These are phyloP conservation scores for Coecobrya sp. DNA, from an alignment of 2,888 invertebrate genomes.

Conservation along the genomic window DNA sequence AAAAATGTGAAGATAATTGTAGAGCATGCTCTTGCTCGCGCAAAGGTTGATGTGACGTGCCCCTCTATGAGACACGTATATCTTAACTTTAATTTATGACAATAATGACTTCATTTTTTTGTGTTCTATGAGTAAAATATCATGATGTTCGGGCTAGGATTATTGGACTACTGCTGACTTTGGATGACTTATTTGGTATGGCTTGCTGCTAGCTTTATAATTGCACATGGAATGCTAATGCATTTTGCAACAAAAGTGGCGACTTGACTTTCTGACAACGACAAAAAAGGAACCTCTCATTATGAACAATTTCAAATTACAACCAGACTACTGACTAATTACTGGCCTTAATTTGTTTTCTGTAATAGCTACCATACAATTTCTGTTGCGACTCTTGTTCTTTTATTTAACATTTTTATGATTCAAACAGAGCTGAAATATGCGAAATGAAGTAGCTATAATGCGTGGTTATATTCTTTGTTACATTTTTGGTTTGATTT, in stretches of 20 bases:
- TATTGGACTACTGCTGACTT: slow-evolving; percentile 68
- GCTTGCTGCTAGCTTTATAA: neutral
- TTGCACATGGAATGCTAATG: neutral
- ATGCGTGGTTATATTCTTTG: slow-evolving; percentile 15
- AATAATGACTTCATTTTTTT: slow-evolving; percentile 70
- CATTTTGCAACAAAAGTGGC: slow-evolving; percentile 37
- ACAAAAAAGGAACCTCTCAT: slow-evolving; percentile 51
- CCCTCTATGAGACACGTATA: neutral
- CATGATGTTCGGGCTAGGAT: slow-evolving; percentile 63
- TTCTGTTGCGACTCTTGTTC: neutral
- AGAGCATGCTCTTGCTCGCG: neutral
- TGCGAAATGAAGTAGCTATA: slow-evolving; percentile 21
- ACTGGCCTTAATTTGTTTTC: slow-evolving; percentile 25
- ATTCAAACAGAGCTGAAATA: neutral
- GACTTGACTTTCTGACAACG: neutral
- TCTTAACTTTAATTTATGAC: slow-evolving; percentile 56
- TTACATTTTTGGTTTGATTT: neutral
- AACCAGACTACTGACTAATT: slow-evolving; percentile 55
- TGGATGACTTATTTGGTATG: slow-evolving; percentile 41
- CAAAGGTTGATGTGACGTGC: neutral
- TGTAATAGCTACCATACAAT: neutral
- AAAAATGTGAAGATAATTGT: neutral
- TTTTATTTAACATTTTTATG: neutral
- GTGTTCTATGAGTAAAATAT: slow-evolving; percentile 16
- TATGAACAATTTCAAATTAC: slow-evolving; percentile 39